Percentiles rank a stretch among this genome's conserved stretches.
These are phyloP conservation scores for Cassiopea andromeda DNA, from an alignment of 30 jellyfish, hydroid and myxozoan genomes.

Conservation along the genomic window DNA sequence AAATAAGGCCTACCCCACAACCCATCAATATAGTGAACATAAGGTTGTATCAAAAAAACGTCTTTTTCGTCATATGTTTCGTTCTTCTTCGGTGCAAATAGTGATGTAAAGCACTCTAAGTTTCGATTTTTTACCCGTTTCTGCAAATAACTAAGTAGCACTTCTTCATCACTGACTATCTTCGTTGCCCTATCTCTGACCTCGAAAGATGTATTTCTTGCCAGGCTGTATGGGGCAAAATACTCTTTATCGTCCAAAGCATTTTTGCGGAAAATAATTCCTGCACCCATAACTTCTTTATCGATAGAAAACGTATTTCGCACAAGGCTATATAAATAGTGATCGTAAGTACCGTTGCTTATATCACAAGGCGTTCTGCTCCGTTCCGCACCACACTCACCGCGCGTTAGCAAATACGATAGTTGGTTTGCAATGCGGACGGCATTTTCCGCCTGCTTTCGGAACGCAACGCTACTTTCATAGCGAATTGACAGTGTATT, in stretches of 20 bases:
- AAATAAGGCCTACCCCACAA: conserved; percentile 75
- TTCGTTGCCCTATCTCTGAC: conserved; percentile 25
- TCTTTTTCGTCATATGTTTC: background rate
- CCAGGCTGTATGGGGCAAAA: conserved; percentile 58
- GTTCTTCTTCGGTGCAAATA: conserved; percentile 26
- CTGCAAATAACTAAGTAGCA: conserved; percentile 17
- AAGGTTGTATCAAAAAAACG: conserved; percentile 17
- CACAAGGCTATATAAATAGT: conserved; percentile 22
- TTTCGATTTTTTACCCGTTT: conserved; percentile 3
- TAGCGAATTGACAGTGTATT: conserved; percentile 48
- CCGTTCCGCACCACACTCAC: conserved; percentile 40
- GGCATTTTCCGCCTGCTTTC: conserved; percentile 58
- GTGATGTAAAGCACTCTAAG: conserved; percentile 26
- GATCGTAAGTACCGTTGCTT: background rate
- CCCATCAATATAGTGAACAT: conserved; percentile 50
- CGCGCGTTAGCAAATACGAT: conserved; percentile 65
- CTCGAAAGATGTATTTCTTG: background rate
- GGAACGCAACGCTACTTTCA: conserved; percentile 48
- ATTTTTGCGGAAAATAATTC: conserved; percentile 26
- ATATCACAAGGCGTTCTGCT: background rate
- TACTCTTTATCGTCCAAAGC: conserved; percentile 16
- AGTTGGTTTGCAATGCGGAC: conserved; percentile 64
- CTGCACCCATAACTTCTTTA: conserved; percentile 26
- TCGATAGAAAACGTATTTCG: conserved; percentile 27
- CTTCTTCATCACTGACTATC: conserved; percentile 3